Conservation (phyloP, 2,888 invertebrate genomes). For the Mamestra brassicae region DNA sequence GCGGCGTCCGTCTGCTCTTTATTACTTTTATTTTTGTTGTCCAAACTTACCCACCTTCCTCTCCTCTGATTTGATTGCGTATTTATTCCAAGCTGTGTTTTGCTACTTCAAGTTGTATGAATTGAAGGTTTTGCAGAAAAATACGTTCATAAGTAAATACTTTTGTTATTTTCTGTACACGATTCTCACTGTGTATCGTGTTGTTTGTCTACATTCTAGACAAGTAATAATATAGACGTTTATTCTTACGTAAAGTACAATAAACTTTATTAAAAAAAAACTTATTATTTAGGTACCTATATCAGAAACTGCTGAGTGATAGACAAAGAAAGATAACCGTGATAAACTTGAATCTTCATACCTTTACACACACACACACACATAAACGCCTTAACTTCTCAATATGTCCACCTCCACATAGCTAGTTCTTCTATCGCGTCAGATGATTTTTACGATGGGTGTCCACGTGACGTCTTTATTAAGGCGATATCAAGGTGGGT, state of each 20-base stretch:
- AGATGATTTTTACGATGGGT: conserved; percentile 75
- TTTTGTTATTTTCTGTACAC: conserved; percentile 1
- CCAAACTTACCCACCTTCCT: conserved; percentile 75
- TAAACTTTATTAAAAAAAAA: too few species aligned
- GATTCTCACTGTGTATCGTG: not conserved
- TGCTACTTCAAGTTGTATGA: conserved; percentile 49
- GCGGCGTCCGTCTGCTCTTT: conserved; percentile 72
- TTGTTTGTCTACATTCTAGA: not conserved
- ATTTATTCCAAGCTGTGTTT: conserved; percentile 74
- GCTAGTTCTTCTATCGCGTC: conserved; percentile 54
- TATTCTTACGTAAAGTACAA: too few species aligned
- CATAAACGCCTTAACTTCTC: not conserved
- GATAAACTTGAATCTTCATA: conserved; percentile 12
- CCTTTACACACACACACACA: not conserved
- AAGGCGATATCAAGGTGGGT: conserved; percentile 80
- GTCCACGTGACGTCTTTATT: conserved; percentile 82
- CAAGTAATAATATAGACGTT: not conserved
- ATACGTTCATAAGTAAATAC: not conserved
- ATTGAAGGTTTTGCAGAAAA: conserved; percentile 38
- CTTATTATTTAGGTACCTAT: too few species aligned
- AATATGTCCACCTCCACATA: conserved; percentile 11
- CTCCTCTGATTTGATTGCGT: conserved; percentile 73
- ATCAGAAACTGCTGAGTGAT: too few species aligned
- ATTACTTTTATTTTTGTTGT: conserved; percentile 78
- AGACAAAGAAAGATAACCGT: not conserved